phyloP scores from a whole-genome alignment of 2,888 invertebrate genomes.

The Lamellibrachia satsuma region DNA sequence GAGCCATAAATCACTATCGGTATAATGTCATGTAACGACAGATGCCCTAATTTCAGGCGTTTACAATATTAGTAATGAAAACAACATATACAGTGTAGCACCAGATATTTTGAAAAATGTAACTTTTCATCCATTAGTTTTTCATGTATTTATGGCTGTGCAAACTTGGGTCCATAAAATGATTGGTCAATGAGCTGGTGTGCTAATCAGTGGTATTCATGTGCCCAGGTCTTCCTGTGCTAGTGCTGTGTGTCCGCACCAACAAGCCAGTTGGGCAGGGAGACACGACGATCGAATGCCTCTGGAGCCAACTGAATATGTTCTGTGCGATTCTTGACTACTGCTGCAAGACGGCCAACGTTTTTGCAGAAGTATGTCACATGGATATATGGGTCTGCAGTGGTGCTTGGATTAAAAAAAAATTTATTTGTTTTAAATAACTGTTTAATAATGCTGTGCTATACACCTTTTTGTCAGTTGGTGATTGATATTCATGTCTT shows the following conservation, averaged over 20 bases:
- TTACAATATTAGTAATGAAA: too few relatives aligned
- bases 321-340: constrained; percentile 43
- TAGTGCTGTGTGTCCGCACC: constrained; percentile 6
- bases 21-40: neutral
- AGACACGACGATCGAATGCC: constrained; percentile 24
- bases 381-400: neutral
- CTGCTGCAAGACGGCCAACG: constrained; percentile 39
- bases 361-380: constrained; percentile 41
- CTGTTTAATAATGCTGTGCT: too few relatives aligned
- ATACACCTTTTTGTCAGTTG: too few relatives aligned
- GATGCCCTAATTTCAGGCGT: neutral
- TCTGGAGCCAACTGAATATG: constrained; percentile 43
- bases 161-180: too few relatives aligned
- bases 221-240: neutral
- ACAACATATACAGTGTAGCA: too few relatives aligned
- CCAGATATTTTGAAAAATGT: too few relatives aligned
- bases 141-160: too few relatives aligned
- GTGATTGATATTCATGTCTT: neutral
- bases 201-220: neutral
- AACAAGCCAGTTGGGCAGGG: neutral
- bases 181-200: neutral
- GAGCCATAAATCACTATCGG: neutral
- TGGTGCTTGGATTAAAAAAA: too few relatives aligned
- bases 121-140: too few relatives aligned
- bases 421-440: too few relatives aligned